These are phyloP conservation scores for Phalacrocorax aristotelis DNA, from an alignment of 2,113 vertebrate genomes.

Conservation along the genomic window DNA sequence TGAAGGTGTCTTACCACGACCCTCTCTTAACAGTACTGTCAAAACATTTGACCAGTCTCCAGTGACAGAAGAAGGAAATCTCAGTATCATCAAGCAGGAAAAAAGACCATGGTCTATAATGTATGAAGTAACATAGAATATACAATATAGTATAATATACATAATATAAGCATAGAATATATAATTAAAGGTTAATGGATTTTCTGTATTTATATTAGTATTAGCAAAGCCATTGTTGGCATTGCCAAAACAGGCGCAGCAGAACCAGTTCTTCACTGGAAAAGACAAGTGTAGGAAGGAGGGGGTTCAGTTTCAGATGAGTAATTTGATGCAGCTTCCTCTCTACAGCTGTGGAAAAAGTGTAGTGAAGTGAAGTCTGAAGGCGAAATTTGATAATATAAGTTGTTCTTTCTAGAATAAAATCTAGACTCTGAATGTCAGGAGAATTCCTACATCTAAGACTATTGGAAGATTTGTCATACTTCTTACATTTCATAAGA, in stretches of 20 bases:
- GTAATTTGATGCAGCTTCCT: not conserved
- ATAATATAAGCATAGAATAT: not conserved
- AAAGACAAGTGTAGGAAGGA: not conserved
- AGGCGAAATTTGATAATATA: not conserved
- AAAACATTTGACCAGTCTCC: not conserved
- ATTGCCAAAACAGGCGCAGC: fast-evolving
- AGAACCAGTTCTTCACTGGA: not conserved
- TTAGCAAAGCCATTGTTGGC: not conserved
- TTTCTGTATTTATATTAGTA: not conserved
- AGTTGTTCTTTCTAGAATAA: not conserved
- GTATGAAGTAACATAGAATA: too few species aligned
- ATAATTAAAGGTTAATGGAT: not conserved
- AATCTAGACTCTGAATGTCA: not conserved
- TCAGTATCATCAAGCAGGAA: not conserved
- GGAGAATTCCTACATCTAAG: not conserved
- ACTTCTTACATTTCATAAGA: too few species aligned
- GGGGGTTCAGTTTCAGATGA: not conserved
- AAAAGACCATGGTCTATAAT: not conserved
- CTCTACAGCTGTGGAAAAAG: not conserved
- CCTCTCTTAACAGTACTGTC: not conserved
- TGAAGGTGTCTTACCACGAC: not conserved
- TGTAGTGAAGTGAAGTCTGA: not conserved
- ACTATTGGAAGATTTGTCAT: too few species aligned
- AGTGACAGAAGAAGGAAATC: not conserved
- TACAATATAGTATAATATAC: not conserved